Conservation (phyloP, 1,140 invertebrate species). For the Epicauta chinensis region DNA sequence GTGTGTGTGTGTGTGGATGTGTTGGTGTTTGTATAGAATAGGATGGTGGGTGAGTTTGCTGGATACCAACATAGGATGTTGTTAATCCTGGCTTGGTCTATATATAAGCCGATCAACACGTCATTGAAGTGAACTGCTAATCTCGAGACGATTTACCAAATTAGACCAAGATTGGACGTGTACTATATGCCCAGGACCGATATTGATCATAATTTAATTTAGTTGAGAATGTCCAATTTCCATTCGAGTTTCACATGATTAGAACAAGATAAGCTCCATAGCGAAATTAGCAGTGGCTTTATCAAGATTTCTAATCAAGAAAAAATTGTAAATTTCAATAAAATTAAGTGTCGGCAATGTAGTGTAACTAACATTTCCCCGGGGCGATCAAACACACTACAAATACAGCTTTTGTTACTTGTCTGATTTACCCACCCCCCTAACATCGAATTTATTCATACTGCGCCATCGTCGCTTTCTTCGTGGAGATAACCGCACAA, state of each 20-base stretch:
- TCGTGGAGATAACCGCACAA: no score
- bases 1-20: no score
- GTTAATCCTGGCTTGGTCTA: constrained; percentile 4
- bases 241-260: no score
- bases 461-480: no score
- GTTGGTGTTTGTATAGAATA: no score
- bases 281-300: no score
- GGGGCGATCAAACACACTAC: not conserved
- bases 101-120: constrained; percentile 12
- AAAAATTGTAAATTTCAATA: constrained; percentile 9
- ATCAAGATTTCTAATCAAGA: not conserved
- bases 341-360: constrained; percentile 12
- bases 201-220: constrained; percentile 12
- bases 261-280: no score
- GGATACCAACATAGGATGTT: no score
- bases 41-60: no score
- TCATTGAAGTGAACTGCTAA: constrained; percentile 15
- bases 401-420: not conserved
- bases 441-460: not conserved
- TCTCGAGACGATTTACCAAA: constrained; percentile 15
- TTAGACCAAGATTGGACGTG: constrained; percentile 14
- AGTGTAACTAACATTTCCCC: constrained; percentile 10
- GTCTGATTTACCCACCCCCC: not conserved
- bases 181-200: no score
- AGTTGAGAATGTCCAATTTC: not conserved